Base-by-base conservation (phyloP, 2,888 invertebrate genomes). In the Campoplex nolae region DNA sequence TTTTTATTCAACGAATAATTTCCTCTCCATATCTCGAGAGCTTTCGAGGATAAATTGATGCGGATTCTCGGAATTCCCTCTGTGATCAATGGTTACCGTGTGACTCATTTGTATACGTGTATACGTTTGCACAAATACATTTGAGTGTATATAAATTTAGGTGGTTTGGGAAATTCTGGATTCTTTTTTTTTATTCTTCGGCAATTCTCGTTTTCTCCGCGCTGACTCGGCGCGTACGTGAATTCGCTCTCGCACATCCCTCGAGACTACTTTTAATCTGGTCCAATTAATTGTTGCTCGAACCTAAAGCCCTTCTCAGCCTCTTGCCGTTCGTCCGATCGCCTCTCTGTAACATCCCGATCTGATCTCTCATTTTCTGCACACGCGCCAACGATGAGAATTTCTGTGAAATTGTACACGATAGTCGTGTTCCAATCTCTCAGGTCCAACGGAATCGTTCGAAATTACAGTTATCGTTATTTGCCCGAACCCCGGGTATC, bases 271-370 rank as follows among this genome's bases (percentile, higher is more conserved):
- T 91, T 88, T 90, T 88, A 89, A 90, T 90, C 85, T 83, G 89
- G 89, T 83, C 86, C 86, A 88, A 90, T 91, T 90, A 91, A 90
- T 85, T 85, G 87, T 82, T 80, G 87, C 89, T 89, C 82, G 86
- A 89, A 89, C 82, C 80, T 74, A 62, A 67, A 76, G 70, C 87
- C 73, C 73, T 32, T 45, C 58, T 54, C 58, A 58, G 70, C 70
- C 70, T 58, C 74, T n/a, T 67, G 45, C 48, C 70, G 23, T 32
- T 35, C 45, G 48, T 11, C 51, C 35, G 73, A 73, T 73, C 71
- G 38, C 62, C 56, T 23, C 23, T 23, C 23, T 62, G 48, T 73
- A 65, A 80, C 73, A 65, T 80, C n/a, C 35, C 62, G 73, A 73
- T 71, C 80, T 38, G 51, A 80, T 62, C 71, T 71, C 79, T 58